Base-by-base conservation (phyloP, 53 echinoderm and acorn worm species). In the Hippasteria phrygiana region DNA sequence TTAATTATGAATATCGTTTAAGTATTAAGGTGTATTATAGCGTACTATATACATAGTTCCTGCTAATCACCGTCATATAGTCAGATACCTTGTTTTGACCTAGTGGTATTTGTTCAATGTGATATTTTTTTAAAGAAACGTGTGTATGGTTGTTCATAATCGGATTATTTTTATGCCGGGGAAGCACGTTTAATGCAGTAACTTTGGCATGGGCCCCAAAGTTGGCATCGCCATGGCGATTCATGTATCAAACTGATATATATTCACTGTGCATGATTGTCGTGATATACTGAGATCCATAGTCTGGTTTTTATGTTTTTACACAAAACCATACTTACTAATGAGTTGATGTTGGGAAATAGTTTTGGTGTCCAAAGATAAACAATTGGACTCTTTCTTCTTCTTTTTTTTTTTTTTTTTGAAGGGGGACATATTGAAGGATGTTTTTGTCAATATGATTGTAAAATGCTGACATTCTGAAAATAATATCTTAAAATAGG, bases 31-130 rank as follows among this genome's bases (percentile, higher is more conserved):
- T 85, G 85, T 85, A 85, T 70, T 50, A 85, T 70, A 85, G 71
- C 85, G 51, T 69, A 85, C 85, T 85, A 85, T 85, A 85, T 85
- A 71, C 47, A 85, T 85, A 85, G 71, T 85, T 43, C 43, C 70
- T 43, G 85, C 71, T 47, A 34, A 51, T 71, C 24, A 70, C 85
- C 48, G 71, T 64, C 31, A 46, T 71, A 48, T 69, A 85, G 85
- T 67, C 34, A 13, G 71, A 50, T 43, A 51, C 69, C 84, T 67
- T 38, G 48, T 85, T 85, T 85, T 64, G 85, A 69, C 85, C 38
- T 70, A 47, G 48, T 46, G 71, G 26, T 69, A 50, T 16, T 48
- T 55, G 50, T 85, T 85, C 85, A 5, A 85, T 85, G 85, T 85
- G 71, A 71, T 69, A 43, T 66, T 66, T 85, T 75, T 85, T 85